Evolutionary conservation across 2,888 invertebrate species (phyloP).

Genomic region (Orgyia antiqua): DNA sequence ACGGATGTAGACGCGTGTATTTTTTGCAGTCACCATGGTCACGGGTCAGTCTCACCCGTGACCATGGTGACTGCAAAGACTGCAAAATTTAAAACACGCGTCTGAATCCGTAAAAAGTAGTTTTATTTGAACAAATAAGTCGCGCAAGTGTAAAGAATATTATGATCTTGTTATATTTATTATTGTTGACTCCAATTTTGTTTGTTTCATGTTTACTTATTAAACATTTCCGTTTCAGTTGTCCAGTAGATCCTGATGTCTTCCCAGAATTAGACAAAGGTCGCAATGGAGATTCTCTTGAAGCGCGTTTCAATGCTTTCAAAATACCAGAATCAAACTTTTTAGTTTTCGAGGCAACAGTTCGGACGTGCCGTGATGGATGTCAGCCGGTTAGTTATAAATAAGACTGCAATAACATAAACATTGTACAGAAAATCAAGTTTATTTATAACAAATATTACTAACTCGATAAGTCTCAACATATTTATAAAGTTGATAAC

Average conservation of each 20-base stretch:
- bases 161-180: too few species aligned
- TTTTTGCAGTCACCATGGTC: too few species aligned
- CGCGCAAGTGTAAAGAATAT: too few species aligned
- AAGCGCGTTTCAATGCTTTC: slow-evolving; percentile 95
- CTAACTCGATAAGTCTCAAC: slow-evolving; percentile 4
- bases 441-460: slow-evolving; percentile 2
- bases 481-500: slow-evolving; percentile 12
- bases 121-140: too few species aligned
- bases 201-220: too few species aligned
- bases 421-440: not conserved
- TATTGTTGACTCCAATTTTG: too few species aligned
- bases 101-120: too few species aligned
- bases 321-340: slow-evolving; percentile 97
- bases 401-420: too few species aligned
- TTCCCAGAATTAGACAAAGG: slow-evolving; percentile 94
- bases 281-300: slow-evolving; percentile 90
- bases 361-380: slow-evolving; percentile 91
- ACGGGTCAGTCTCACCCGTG: too few species aligned
- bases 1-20: too few species aligned
- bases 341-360: slow-evolving; percentile 94
- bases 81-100: too few species aligned
- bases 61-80: too few species aligned
- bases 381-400: slow-evolving; percentile 85
- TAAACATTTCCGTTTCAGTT: slow-evolving; percentile 79
- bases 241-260: slow-evolving; percentile 93